phyloP scores from a whole-genome alignment of 2,113 vertebrate species.

The Propithecus coquereli region DNA sequence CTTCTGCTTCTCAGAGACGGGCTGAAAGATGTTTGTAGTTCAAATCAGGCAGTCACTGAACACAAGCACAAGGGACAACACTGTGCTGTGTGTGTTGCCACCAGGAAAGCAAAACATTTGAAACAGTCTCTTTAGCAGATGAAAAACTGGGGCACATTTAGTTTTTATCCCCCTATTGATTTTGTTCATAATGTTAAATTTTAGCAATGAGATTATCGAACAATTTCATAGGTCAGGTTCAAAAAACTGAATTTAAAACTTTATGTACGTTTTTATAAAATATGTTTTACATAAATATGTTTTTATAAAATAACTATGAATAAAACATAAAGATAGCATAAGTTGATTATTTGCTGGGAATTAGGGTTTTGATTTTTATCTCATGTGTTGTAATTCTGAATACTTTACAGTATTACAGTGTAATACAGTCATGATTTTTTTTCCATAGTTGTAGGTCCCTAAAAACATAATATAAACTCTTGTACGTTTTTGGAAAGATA shows the following conservation, averaged over 20 bases:
- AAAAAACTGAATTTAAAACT: conserved; percentile 15
- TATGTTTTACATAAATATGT: neutral
- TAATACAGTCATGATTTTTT: neutral
- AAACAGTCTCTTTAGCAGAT: neutral
- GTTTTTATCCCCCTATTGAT: neutral
- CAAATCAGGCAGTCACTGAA: neutral
- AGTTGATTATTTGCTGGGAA: neutral
- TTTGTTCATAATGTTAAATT: neutral
- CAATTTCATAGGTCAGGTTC: neutral
- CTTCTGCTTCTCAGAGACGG: neutral
- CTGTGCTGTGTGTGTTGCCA: neutral
- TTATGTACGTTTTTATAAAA: neutral
- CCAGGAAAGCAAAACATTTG: neutral
- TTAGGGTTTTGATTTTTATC: neutral
- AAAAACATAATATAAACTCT: neutral
- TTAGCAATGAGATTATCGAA: neutral
- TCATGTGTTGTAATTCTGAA: neutral
- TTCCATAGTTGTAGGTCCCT: neutral
- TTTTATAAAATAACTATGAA: neutral
- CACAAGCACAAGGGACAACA: too few relatives aligned
- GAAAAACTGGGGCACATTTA: neutral
- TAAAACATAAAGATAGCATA: neutral
- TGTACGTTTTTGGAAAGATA: neutral
- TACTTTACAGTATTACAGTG: neutral
- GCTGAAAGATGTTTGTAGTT: neutral